phyloP scores from a whole-genome alignment of 2,113 vertebrate species.

The Halichoeres trimaculatus region DNA sequence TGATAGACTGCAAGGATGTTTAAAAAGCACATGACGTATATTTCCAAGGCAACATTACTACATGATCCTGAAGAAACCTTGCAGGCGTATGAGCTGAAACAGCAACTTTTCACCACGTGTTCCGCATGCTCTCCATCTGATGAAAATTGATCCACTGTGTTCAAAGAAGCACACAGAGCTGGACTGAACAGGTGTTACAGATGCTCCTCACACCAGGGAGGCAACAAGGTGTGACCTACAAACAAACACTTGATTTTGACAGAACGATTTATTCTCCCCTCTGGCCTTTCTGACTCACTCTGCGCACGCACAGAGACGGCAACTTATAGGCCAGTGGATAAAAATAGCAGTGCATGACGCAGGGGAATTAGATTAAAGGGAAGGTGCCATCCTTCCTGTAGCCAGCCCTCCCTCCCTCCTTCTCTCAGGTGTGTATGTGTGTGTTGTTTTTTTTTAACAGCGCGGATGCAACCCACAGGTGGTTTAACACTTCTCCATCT shows the following conservation, averaged over 20 bases:
- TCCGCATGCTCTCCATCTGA: not conserved
- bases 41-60: too few relatives aligned
- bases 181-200: not conserved
- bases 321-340: constrained; percentile 71
- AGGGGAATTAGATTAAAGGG: constrained; percentile 76
- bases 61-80: not conserved
- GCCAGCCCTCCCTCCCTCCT: constrained; percentile 11
- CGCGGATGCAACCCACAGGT: constrained; percentile 52
- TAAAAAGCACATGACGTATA: too few relatives aligned
- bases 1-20: too few relatives aligned
- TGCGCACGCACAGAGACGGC: constrained; percentile 24
- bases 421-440: constrained; percentile 54
- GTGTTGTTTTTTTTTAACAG: too few relatives aligned
- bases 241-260: not conserved
- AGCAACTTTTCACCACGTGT: not conserved
- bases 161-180: not conserved
- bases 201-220: not conserved
- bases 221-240: constrained; percentile 12
- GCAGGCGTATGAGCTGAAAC: too few relatives aligned
- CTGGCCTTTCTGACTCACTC: constrained; percentile 64
- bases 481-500: constrained; percentile 18
- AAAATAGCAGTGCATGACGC: constrained; percentile 77
- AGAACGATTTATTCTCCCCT: constrained; percentile 32
- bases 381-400: constrained; percentile 65
- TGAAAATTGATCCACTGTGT: not conserved